These are phyloP conservation scores for Syngnathoides biaculeatus DNA, from an alignment of 2,113 vertebrate genomes.

Conservation along the genomic window DNA sequence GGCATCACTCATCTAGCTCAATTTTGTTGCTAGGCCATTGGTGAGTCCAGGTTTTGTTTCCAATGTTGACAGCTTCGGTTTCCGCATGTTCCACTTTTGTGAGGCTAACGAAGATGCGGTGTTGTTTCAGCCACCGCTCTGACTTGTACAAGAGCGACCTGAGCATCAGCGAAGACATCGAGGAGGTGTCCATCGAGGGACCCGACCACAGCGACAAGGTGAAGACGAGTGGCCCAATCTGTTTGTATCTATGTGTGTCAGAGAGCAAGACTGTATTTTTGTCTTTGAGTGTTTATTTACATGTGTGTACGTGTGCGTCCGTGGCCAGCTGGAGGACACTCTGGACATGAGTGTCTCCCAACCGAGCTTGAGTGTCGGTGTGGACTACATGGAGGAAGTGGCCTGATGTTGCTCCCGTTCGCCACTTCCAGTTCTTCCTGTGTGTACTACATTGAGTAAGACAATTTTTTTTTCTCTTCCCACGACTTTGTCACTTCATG, in stretches of 20 bases:
- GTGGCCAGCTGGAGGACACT: slow-evolving; percentile 76
- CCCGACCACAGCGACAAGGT: slow-evolving; percentile 85
- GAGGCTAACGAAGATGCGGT: neutral
- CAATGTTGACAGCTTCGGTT: too few relatives aligned
- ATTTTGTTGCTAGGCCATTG: too few relatives aligned
- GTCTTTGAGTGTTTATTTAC: neutral
- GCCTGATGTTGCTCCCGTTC: slow-evolving; percentile 57
- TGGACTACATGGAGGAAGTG: slow-evolving; percentile 90
- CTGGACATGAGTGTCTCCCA: slow-evolving; percentile 88
- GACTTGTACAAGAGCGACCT: slow-evolving; percentile 82
- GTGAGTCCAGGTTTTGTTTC: too few relatives aligned
- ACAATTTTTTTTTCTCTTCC: neutral
- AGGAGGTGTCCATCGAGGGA: slow-evolving; percentile 83
- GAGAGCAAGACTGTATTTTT: too few relatives aligned
- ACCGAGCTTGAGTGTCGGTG: slow-evolving; percentile 79
- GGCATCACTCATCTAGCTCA: too few relatives aligned
- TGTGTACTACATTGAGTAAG: slow-evolving; percentile 5
- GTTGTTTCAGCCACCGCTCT: slow-evolving; percentile 78
- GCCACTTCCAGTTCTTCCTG: neutral
- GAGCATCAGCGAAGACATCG: slow-evolving; percentile 91
- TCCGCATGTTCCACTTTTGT: neutral
- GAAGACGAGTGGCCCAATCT: slow-evolving; percentile 1
- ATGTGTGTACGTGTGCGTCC: slow-evolving; percentile 1
- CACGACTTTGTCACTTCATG: neutral
- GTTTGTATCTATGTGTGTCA: too few relatives aligned